Conservation (phyloP, 2,113 vertebrate genomes). For the Leptodactylus fuscus region DNA sequence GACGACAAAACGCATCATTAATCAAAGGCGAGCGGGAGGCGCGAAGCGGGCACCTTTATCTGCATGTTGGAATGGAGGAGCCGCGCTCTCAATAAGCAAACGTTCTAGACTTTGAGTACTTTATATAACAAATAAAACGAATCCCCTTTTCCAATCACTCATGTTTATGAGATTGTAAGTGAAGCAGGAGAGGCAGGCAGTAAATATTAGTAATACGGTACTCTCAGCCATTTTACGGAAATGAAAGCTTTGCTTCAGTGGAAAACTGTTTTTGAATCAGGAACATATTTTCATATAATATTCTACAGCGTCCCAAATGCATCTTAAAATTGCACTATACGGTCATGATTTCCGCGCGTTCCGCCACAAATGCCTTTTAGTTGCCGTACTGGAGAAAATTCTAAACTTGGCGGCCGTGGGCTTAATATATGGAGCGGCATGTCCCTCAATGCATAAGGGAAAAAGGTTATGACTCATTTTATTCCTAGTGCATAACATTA, state of each 20-base stretch:
- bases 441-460: slow-evolving; percentile 14
- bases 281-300: slow-evolving; percentile 57
- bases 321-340: slow-evolving; percentile 49
- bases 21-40: not conserved
- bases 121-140: slow-evolving; percentile 57
- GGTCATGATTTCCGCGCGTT: slow-evolving; percentile 48
- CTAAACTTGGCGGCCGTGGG: slow-evolving; percentile 19
- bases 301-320: slow-evolving; percentile 50
- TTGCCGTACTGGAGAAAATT: slow-evolving; percentile 14
- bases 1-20: slow-evolving; percentile 5
- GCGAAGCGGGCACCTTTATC: not conserved
- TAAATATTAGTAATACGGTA: slow-evolving; percentile 57
- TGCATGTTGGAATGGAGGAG: not conserved
- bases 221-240: slow-evolving; percentile 41
- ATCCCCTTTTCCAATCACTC: slow-evolving; percentile 47
- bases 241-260: slow-evolving; percentile 52
- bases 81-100: slow-evolving; percentile 39
- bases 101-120: slow-evolving; percentile 10
- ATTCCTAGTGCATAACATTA: slow-evolving; percentile 44
- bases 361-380: slow-evolving; percentile 34
- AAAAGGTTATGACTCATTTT: slow-evolving; percentile 46
- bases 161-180: slow-evolving; percentile 54
- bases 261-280: slow-evolving; percentile 49
- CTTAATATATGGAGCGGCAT: slow-evolving; percentile 45
- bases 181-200: slow-evolving; percentile 11